Percentiles rank a stretch among this genome's conserved stretches.
These are phyloP conservation scores for Caenorhabditis remanei DNA, from an alignment of 1,140 invertebrate genomes.

Conservation along the genomic window DNA sequence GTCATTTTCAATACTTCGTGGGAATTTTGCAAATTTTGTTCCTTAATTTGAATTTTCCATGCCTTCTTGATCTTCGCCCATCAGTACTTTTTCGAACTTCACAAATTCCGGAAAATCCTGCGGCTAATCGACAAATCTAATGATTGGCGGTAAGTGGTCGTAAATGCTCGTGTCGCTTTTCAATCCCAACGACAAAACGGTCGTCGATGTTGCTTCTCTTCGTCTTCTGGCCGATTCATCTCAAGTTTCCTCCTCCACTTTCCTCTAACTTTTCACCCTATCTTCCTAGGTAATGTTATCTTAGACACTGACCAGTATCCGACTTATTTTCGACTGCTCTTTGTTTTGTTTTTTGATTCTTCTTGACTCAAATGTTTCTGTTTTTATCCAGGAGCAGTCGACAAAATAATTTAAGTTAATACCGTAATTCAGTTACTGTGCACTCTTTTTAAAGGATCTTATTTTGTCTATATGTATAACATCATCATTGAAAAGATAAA, in stretches of 20 bases:
- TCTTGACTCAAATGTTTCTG: too few relatives aligned
- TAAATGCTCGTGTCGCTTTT: slow-evolving; percentile 49
- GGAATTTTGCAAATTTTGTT: too few relatives aligned
- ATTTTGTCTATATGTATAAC: too few relatives aligned
- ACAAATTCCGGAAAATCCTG: background rate
- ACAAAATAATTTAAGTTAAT: too few relatives aligned
- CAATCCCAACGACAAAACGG: slow-evolving; percentile 32
- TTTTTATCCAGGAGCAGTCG: too few relatives aligned
- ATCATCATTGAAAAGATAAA: too few relatives aligned
- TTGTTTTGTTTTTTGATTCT: background rate
- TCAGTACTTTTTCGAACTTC: too few relatives aligned
- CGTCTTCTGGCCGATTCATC: background rate
- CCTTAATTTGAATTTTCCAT: too few relatives aligned
- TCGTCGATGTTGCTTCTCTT: slow-evolving; percentile 1
- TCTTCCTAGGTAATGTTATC: slow-evolving; percentile 34
- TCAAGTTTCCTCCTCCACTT: slow-evolving; percentile 24
- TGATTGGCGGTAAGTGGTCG: slow-evolving; percentile 46
- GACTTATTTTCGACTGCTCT: background rate
- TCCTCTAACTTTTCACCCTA: slow-evolving; percentile 32
- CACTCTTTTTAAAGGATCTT: too few relatives aligned
- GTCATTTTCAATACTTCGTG: too few relatives aligned
- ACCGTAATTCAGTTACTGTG: too few relatives aligned
- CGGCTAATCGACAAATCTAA: slow-evolving; percentile 43
- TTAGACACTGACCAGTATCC: slow-evolving; percentile 19
- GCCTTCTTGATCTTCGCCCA: too few relatives aligned